Evolutionary conservation across 2,797 vertebrate genomes (phyloP), one percentile per base, ranked within the genome.

Genomic region (Lacerta agilis): DNA sequence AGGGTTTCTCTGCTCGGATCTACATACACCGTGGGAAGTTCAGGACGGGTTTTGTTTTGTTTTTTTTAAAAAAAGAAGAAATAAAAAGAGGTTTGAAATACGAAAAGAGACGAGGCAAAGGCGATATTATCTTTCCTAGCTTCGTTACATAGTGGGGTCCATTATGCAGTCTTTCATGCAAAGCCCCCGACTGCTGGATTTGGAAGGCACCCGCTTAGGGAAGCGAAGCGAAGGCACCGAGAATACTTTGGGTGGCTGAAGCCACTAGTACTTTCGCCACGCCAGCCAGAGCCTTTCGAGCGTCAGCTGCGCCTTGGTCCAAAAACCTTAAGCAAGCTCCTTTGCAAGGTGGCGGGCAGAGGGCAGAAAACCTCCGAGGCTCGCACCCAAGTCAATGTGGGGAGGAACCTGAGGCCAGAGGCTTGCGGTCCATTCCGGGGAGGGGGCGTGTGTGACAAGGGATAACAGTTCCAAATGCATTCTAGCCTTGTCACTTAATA

Each of bases 1-100:
- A 97, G 96, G 98, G 98, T 95, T 99, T 99, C 98, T 99, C 98
- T 97, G 98, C 98, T 95, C 98, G 98, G 96, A 99, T 99, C 99
- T 99, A 97, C 96, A 98, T 92, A 90, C 84, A 95, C 93, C 94
- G 92, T 92, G 94, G 92, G 89, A 33, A 77, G 85, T 73, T 72
- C 87, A 67, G 17, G 81, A 27, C 49, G 27, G 66, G 45, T 38
- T 72, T 72, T 13, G 38, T 49, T 41, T 43, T 41, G 5, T 41
- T 41, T 41, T 41, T 43, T 43, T 43, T 43, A 6, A 85, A 88
- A 93, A 92, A 95, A 85, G 2, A 27, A 66, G 27, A 61, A 29
- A 78, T 1, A 18, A 45, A 81, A 29, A 67, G 25, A 89, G 4
- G 91, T 91, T 93, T 96, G 92, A 97, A 95, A 96, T 90, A 91